Evolutionary conservation across 2,113 vertebrate species (phyloP), one percentile per base, ranked within the genome.

Genomic region (Pedetes capensis): DNA sequence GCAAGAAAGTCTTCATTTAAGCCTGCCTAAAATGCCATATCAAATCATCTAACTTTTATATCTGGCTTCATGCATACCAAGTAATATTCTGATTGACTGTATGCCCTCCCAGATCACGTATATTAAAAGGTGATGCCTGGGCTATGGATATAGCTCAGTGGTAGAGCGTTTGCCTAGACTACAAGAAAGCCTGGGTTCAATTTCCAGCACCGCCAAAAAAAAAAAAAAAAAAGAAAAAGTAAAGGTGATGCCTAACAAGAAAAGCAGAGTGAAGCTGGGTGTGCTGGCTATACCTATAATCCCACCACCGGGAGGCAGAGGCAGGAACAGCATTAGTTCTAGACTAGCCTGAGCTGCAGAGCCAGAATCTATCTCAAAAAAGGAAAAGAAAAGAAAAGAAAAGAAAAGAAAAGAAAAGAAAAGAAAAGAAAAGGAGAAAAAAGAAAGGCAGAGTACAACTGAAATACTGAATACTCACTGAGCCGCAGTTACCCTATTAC

Each of bases 111-210:
- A 75, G 61, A 78, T 82, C 59, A 64, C n/a, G 79, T 79, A 66
- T 39, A 87, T 10, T 11, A 92, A 95, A 95, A 95, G 49, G 47
- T 68, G 17, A 72, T 49, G n/a, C n/a, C n/a, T n/a, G n/a, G n/a
- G n/a, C n/a, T n/a, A n/a, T n/a, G n/a, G n/a, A n/a, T n/a, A n/a
- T n/a, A n/a, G n/a, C n/a, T n/a, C n/a, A n/a, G n/a, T n/a, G n/a
- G n/a, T n/a, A n/a, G n/a, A n/a, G n/a, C n/a, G n/a, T n/a, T n/a
- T n/a, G n/a, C n/a, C n/a, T n/a, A n/a, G n/a, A n/a, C n/a, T n/a
- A n/a, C n/a, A n/a, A n/a, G n/a, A n/a, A n/a, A n/a, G n/a, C n/a
- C n/a, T n/a, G n/a, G n/a, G n/a, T n/a, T n/a, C n/a, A n/a, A n/a
- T n/a, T n/a, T n/a, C n/a, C n/a, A n/a, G n/a, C n/a, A n/a, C n/a